phyloP scores from a whole-genome alignment of 2,797 vertebrate species.

The Diceros bicornis region DNA sequence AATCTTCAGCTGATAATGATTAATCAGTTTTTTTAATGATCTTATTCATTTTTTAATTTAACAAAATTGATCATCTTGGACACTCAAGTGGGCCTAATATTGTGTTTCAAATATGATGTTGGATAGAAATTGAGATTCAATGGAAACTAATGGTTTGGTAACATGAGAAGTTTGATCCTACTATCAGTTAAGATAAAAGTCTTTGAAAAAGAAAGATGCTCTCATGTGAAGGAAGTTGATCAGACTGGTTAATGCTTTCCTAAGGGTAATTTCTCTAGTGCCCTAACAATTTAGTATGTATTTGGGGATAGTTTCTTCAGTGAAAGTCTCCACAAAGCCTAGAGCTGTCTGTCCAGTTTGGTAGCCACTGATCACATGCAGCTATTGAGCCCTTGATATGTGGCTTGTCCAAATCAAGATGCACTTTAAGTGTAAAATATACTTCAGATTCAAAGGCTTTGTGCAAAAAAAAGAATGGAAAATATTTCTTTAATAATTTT shows the following conservation, averaged over 20 bases:
- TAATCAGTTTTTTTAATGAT: not conserved
- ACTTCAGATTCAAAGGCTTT: not conserved
- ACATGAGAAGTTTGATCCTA: not conserved
- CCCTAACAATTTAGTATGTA: not conserved
- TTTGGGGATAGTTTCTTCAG: not conserved
- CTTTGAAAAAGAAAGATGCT: not conserved
- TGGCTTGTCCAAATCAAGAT: not conserved
- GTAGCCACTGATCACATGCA: not conserved
- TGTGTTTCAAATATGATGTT: not conserved
- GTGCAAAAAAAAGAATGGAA: not conserved
- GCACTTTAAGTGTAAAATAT: not conserved
- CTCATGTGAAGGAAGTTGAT: not conserved
- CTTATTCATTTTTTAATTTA: not conserved
- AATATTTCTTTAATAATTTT: not conserved
- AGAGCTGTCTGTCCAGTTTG: not conserved
- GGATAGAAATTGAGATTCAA: not conserved
- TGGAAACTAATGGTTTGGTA: not conserved
- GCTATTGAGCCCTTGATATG: not conserved
- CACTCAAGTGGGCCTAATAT: not conserved
- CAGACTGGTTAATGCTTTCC: not conserved
- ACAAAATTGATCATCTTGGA: not conserved
- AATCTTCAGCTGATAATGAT: not conserved
- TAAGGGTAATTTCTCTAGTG: not conserved
- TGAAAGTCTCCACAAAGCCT: not conserved
- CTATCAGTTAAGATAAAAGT: not conserved